These are phyloP conservation scores for Anser brachyrhynchus DNA, from an alignment of 2,113 vertebrate genomes.

Conservation along the genomic window DNA sequence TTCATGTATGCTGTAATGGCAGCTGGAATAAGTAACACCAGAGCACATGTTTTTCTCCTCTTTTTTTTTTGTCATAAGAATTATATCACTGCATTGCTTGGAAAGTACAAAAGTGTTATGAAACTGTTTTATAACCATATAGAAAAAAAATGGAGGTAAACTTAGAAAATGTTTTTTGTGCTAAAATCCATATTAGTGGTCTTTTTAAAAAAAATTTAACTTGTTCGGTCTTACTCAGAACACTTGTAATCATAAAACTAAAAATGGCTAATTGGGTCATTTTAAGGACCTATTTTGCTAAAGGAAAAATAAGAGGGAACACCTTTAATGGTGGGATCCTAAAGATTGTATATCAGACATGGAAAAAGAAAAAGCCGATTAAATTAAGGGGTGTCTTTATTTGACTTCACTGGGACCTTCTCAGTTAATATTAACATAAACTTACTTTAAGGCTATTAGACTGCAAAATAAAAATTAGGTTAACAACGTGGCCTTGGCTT, in stretches of 20 bases:
- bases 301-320: background rate
- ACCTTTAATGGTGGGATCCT: background rate
- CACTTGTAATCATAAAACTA: background rate
- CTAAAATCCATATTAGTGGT: background rate
- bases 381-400: background rate
- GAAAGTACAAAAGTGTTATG: background rate
- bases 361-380: background rate
- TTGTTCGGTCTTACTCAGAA: accelerated
- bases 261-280: background rate
- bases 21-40: background rate
- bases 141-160: background rate
- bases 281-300: background rate
- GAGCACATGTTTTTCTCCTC: background rate
- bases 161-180: background rate
- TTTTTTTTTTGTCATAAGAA: conserved; percentile 7
- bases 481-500: background rate
- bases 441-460: background rate
- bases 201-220: background rate
- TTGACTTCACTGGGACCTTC: background rate
- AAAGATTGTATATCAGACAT: background rate
- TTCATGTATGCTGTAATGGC: background rate
- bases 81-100: background rate
- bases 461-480: background rate
- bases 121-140: background rate
- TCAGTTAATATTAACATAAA: background rate